phyloP scores from a whole-genome alignment of 2,113 vertebrate species.

The crab-eating macaque (Macaca fascicularis) region DNA sequence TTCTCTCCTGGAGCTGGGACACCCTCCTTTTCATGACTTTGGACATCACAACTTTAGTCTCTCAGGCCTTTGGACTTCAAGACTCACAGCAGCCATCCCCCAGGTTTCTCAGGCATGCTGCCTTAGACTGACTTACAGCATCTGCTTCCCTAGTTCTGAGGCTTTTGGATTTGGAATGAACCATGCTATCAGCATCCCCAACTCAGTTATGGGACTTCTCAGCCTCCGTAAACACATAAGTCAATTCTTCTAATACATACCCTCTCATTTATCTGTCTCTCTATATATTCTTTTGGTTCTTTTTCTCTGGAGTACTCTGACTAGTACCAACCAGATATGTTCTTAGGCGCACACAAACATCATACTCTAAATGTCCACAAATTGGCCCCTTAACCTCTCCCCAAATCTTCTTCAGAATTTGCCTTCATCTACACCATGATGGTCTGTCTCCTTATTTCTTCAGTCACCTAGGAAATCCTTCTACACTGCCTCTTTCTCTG shows the following conservation, averaged over 20 bases:
- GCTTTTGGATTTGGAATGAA: background rate
- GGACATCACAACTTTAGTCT: background rate
- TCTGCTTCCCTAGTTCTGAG: background rate
- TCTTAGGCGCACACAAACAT: background rate
- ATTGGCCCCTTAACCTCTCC: background rate
- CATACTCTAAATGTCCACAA: background rate
- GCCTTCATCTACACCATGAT: background rate
- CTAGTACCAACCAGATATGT: background rate
- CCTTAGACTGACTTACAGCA: background rate
- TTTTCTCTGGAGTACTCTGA: background rate
- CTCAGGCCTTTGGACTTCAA: background rate
- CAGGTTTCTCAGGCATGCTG: background rate
- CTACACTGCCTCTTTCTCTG: background rate
- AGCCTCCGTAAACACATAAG: background rate
- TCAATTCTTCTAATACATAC: background rate
- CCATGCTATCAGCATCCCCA: background rate
- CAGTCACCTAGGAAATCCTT: background rate
- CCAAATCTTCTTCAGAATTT: background rate
- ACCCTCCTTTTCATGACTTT: background rate
- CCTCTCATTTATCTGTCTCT: background rate
- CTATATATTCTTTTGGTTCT: background rate
- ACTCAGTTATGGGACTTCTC: background rate
- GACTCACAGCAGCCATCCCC: background rate
- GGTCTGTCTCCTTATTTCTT: fast-evolving
- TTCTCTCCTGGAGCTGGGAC: background rate